Base-by-base conservation (phyloP, 2,113 vertebrate species). In the Phyllostomus hastatus region DNA sequence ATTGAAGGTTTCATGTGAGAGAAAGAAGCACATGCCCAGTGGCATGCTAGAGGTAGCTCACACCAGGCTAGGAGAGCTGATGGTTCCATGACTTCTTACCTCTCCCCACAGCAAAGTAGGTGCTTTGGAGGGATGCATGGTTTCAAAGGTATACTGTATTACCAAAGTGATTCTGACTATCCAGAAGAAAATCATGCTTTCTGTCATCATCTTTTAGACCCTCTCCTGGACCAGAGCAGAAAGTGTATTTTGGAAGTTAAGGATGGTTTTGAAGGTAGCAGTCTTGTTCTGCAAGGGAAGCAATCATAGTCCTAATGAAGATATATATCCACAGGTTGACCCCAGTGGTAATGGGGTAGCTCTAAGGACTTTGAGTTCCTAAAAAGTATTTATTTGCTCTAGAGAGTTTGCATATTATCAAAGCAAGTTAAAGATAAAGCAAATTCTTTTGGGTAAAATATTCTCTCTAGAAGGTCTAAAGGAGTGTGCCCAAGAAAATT, bases 401-500 rank as follows among this genome's bases (percentile, higher is more conserved):
- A 72, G 26, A 95, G 52, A 12, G 10, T 57, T 84, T 90, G 35
- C 61, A 70, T 57, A 50, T 91, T 94, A 88, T 69, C 76, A 48
- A 46, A 88, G 67, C 59, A 91, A 80, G 67, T 66, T 90, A 41
- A 92, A 90, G 91, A 92, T 33, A 94, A 92, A 78, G 61, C 16
- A 86, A 67, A 94, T 87, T 92, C 59, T 91, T 85, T 88, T 81
- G 48, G 26, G 43, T 72, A 22, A 92, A 87, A 57, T 67, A 52
- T 54, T 81, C 35, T 92, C 72, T 59, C 33, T 24, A 50, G 87
- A 78, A 24, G 54, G 43, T 94, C 22, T 82, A 96, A 92, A 82
- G 31, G 24, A 67, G 7, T 66, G 89, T 61, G 8, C 43, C 31
- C 16, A 59, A 93, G 70, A 86, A 97, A 92, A 92, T 19, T 41